Conservation (phyloP, 1,140 invertebrate genomes). For the Pseudobourletiella spinata region DNA sequence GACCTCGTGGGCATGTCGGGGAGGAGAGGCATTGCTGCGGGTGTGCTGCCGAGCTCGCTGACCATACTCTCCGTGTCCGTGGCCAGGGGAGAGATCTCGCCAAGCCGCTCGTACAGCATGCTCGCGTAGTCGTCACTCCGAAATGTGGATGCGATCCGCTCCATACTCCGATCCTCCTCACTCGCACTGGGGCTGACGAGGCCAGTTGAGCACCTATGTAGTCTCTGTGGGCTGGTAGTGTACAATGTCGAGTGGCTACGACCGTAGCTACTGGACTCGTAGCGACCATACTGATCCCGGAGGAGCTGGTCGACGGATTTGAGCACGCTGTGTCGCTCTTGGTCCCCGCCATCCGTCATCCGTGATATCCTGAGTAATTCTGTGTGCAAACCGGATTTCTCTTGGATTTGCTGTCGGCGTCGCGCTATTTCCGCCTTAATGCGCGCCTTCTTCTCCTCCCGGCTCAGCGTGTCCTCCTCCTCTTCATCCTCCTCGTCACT, state of each 20-base stretch:
- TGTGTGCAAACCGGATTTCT: conserved; percentile 50
- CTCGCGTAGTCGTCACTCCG: conserved; percentile 44
- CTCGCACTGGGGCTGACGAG: conserved; percentile 37
- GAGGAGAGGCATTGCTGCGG: conserved; percentile 54
- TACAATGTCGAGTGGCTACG: neutral
- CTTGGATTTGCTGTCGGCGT: conserved; percentile 53
- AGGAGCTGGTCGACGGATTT: conserved; percentile 48
- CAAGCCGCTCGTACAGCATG: conserved; percentile 42
- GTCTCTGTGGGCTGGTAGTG: neutral
- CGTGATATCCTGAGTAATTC: conserved; percentile 49
- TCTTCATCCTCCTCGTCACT: conserved; percentile 46
- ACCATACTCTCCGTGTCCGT: conserved; percentile 40
- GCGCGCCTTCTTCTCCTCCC: conserved; percentile 53
- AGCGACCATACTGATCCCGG: conserved; percentile 38
- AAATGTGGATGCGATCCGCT: conserved; percentile 47
- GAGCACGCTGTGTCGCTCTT: conserved; percentile 42
- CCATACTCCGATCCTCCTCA: conserved; percentile 48
- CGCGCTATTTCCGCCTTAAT: conserved; percentile 57
- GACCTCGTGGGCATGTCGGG: conserved; percentile 52
- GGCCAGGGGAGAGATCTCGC: conserved; percentile 44
- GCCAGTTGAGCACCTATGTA: neutral
- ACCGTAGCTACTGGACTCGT: conserved; percentile 1
- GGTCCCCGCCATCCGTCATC: conserved; percentile 39
- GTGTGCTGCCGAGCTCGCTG: conserved; percentile 42
- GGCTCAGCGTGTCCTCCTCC: conserved; percentile 44